Percentiles rank a stretch among this genome's conserved stretches.
These are phyloP conservation scores for Cynocephalus volans DNA, from an alignment of 2,113 vertebrate genomes.

Conservation along the genomic window DNA sequence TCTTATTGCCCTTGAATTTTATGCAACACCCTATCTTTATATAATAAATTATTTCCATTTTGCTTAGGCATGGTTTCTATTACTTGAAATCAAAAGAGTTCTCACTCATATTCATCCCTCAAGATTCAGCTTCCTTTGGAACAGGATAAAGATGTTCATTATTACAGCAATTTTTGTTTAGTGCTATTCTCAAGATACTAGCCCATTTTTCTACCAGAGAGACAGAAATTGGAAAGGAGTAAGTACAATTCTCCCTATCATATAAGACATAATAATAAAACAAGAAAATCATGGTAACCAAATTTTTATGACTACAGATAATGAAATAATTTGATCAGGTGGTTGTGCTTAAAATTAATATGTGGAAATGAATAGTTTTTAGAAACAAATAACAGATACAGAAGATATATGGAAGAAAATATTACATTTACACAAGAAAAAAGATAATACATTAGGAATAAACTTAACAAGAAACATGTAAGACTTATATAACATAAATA, in stretches of 20 bases:
- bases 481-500: neutral
- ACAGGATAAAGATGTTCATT: neutral
- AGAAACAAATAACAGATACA: neutral
- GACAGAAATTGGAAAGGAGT: neutral
- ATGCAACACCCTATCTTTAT: no score
- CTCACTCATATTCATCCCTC: neutral
- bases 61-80: no score
- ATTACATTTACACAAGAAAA: no score
- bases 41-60: no score
- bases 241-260: neutral
- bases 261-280: neutral
- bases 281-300: neutral
- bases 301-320: neutral
- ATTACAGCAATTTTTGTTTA: neutral
- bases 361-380: neutral
- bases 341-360: neutral
- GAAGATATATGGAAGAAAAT: neutral
- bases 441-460: no score
- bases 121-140: neutral
- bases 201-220: neutral
- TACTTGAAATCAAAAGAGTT: neutral
- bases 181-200: neutral
- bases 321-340: slow-evolving; percentile 1
- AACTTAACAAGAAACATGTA: neutral
- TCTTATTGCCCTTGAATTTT: no score